These are phyloP conservation scores for Liolophura sinensis DNA, from an alignment of 1,140 invertebrate species.

Conservation along the genomic window DNA sequence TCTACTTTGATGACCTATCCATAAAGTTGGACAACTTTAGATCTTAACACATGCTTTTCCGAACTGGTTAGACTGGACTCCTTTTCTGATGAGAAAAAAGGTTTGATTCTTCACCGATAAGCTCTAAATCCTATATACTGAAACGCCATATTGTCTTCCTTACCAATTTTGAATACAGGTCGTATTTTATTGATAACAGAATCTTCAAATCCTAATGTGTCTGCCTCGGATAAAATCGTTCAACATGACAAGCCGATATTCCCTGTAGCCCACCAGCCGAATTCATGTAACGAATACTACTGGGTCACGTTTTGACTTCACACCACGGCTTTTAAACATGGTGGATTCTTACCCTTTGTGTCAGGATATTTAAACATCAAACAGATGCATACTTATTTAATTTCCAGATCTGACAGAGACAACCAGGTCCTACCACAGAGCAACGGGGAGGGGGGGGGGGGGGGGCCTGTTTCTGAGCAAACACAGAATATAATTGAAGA, in stretches of 20 bases:
- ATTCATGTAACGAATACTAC: too few relatives aligned
- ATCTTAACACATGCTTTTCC: conserved; percentile 7
- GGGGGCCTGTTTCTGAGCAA: too few relatives aligned
- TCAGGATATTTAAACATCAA: too few relatives aligned
- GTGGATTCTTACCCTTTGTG: too few relatives aligned
- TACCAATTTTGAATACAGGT: conserved; percentile 11
- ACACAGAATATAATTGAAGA: too few relatives aligned
- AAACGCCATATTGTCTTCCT: conserved; percentile 16
- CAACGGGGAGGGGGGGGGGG: too few relatives aligned
- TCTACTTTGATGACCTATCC: conserved; percentile 20
- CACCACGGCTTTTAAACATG: too few relatives aligned
- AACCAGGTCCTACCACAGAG: too few relatives aligned
- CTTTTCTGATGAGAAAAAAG: conserved; percentile 14
- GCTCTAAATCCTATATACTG: conserved; percentile 12
- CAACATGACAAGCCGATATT: conserved; percentile 22
- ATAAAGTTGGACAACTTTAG: conserved; percentile 20
- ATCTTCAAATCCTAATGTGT: conserved; percentile 9
- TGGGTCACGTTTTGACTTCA: too few relatives aligned
- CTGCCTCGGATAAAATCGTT: conserved; percentile 26
- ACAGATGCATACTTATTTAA: too few relatives aligned
- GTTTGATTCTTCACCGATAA: conserved; percentile 4
- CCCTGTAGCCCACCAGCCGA: conserved; percentile 11
- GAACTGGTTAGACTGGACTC: too few relatives aligned
- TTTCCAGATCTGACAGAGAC: too few relatives aligned
- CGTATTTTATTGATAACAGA: conserved; percentile 14